Evolutionary conservation across 2,888 invertebrate species (phyloP).

Genomic region (Hyposoter dolosus): DNA sequence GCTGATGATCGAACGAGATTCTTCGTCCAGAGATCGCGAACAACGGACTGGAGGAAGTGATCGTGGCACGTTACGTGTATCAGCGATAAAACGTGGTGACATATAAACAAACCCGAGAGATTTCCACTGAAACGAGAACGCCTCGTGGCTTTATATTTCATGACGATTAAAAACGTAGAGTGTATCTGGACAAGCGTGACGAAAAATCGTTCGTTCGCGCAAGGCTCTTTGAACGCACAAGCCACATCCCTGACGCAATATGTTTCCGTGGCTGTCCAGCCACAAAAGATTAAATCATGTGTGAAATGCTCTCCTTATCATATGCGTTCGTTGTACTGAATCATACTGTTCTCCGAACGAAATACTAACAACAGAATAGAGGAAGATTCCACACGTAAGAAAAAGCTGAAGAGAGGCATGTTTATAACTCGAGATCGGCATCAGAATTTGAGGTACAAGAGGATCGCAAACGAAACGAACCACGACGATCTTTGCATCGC

Average conservation of each 20-base stretch:
- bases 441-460: slow-evolving; percentile 24
- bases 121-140: slow-evolving; percentile 48
- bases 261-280: slow-evolving; percentile 11
- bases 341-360: slow-evolving; percentile 21
- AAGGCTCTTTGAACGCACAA: slow-evolving; percentile 5
- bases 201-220: slow-evolving; percentile 47
- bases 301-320: slow-evolving; percentile 59
- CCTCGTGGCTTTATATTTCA: slow-evolving; percentile 36
- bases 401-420: background rate
- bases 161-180: slow-evolving; percentile 40
- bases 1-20: slow-evolving; percentile 49
- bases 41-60: slow-evolving; percentile 36
- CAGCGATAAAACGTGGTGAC: slow-evolving; percentile 50
- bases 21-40: slow-evolving; percentile 35
- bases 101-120: slow-evolving; percentile 33
- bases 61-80: slow-evolving; percentile 18
- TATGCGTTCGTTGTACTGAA: slow-evolving; percentile 38
- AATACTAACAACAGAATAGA: slow-evolving; percentile 10
- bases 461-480: slow-evolving; percentile 31
- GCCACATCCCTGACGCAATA: slow-evolving; percentile 55
- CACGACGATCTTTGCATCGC: slow-evolving; percentile 5
- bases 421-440: background rate
- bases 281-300: slow-evolving; percentile 64
- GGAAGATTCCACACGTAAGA: slow-evolving; percentile 19
- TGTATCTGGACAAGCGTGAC: slow-evolving; percentile 42